Evolutionary conservation across 2,888 invertebrate species (phyloP).

Genomic region (Lasiommata megera): DNA sequence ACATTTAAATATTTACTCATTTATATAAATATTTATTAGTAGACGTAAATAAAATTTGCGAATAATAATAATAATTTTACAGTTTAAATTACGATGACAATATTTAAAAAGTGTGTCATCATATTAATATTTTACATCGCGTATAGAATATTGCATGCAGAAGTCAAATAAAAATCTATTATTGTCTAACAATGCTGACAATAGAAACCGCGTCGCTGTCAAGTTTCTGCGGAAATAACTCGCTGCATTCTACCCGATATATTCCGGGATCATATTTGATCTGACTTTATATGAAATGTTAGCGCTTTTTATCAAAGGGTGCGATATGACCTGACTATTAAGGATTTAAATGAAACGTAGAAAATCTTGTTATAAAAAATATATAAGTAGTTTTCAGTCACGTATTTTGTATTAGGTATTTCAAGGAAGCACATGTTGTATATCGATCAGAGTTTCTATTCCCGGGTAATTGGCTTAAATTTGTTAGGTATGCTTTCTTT

Average conservation of each 20-base stretch:
- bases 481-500: too few species aligned
- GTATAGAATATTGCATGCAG: neutral
- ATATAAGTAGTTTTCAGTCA: too few species aligned
- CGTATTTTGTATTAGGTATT: too few species aligned
- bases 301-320: conserved; percentile 7
- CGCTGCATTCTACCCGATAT: conserved; percentile 9
- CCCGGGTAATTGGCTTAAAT: too few species aligned
- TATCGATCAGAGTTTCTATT: too few species aligned
- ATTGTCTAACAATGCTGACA: conserved; percentile 10
- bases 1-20: too few species aligned
- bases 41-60: too few species aligned
- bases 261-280: conserved; percentile 17
- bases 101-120: neutral
- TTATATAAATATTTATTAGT: too few species aligned
- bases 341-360: neutral
- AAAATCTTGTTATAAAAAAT: neutral
- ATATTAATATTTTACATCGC: neutral
- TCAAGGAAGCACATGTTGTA: too few species aligned
- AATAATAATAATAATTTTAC: too few species aligned
- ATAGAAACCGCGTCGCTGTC: conserved; percentile 5
- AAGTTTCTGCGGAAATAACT: conserved; percentile 8
- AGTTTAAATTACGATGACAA: neutral
- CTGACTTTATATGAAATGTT: conserved; percentile 12
- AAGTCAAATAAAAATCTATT: conserved; percentile 15
- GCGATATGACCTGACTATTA: neutral